Evolutionary conservation across 2,113 vertebrate genomes (phyloP).

Genomic region (Oncorhynchus tshawytscha): DNA sequence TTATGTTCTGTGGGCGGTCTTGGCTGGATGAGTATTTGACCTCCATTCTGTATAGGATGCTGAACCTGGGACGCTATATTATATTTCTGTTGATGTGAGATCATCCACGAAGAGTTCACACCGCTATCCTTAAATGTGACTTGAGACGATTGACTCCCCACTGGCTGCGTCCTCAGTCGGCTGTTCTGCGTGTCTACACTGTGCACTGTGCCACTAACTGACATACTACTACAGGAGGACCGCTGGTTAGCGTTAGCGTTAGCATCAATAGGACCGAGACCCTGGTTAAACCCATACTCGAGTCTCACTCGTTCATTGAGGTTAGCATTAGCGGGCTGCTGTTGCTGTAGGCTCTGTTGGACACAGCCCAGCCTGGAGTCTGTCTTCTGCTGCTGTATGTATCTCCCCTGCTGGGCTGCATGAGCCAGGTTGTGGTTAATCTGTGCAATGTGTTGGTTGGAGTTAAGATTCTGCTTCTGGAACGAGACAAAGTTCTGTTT

Average conservation of each 20-base stretch:
- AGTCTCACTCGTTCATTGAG: slow-evolving; percentile 54
- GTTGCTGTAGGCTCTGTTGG: slow-evolving; percentile 65
- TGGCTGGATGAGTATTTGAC: slow-evolving; percentile 71
- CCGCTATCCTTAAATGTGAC: slow-evolving; percentile 50
- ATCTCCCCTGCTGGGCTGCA: slow-evolving; percentile 39
- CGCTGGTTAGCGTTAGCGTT: slow-evolving; percentile 65
- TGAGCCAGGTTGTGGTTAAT: slow-evolving; percentile 61
- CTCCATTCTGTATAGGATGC: slow-evolving; percentile 58
- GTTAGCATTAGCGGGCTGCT: slow-evolving; percentile 30
- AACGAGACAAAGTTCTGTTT: slow-evolving; percentile 82
- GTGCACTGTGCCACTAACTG: slow-evolving; percentile 36
- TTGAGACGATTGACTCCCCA: slow-evolving; percentile 1
- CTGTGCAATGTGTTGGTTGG: slow-evolving; percentile 70
- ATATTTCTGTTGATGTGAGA: slow-evolving; percentile 70
- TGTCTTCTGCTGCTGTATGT: slow-evolving; percentile 64
- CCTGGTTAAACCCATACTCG: slow-evolving; percentile 66
- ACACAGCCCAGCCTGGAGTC: slow-evolving; percentile 67
- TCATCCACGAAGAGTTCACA: slow-evolving; percentile 61
- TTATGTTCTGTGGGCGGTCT: slow-evolving; percentile 75
- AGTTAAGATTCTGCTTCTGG: slow-evolving; percentile 61
- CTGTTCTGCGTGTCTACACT: slow-evolving; percentile 67
- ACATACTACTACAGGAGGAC: slow-evolving; percentile 63
- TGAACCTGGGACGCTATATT: slow-evolving; percentile 54
- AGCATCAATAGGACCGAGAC: slow-evolving; percentile 49
- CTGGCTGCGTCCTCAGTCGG: slow-evolving; percentile 60